Conservation (phyloP, 2,113 vertebrate genomes). For the Heterotilapia buettikoferi region DNA sequence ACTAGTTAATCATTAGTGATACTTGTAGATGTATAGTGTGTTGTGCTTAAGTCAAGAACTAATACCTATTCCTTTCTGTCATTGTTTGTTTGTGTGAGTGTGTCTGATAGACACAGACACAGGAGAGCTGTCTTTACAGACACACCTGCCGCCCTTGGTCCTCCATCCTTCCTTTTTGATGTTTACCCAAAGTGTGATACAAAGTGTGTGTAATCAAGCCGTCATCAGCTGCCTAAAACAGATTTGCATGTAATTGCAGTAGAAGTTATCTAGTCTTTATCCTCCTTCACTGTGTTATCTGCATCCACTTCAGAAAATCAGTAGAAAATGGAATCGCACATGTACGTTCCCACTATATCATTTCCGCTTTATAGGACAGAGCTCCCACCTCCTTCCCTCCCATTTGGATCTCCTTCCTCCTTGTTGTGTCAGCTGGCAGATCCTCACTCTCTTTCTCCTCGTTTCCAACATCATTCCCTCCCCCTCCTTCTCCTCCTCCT, state of each 20-base stretch:
- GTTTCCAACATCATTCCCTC: not conserved
- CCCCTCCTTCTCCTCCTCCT: not conserved
- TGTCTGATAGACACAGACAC: not conserved
- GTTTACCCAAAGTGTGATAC: conserved; percentile 1
- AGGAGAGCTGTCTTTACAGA: not conserved
- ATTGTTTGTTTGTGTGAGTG: not conserved
- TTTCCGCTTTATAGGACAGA: not conserved
- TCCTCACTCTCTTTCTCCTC: not conserved
- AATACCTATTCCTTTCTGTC: not conserved
- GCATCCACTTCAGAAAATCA: conserved; percentile 23
- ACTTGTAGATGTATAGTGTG: not conserved
- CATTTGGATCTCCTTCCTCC: not conserved
- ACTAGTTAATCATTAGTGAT: not conserved
- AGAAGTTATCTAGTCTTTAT: conserved; percentile 19
- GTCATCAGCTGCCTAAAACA: not conserved
- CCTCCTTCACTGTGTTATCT: conserved; percentile 14
- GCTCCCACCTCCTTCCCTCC: not conserved
- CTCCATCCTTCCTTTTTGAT: not conserved
- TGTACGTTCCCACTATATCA: not conserved
- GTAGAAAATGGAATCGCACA: not conserved
- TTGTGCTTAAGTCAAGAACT: not conserved
- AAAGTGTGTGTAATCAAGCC: conserved; percentile 35
- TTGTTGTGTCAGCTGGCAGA: not conserved
- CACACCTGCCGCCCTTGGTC: not conserved
- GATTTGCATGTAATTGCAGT: conserved; percentile 40